Conservation (phyloP, 2,113 vertebrate species). For the Dipodomys merriami region DNA sequence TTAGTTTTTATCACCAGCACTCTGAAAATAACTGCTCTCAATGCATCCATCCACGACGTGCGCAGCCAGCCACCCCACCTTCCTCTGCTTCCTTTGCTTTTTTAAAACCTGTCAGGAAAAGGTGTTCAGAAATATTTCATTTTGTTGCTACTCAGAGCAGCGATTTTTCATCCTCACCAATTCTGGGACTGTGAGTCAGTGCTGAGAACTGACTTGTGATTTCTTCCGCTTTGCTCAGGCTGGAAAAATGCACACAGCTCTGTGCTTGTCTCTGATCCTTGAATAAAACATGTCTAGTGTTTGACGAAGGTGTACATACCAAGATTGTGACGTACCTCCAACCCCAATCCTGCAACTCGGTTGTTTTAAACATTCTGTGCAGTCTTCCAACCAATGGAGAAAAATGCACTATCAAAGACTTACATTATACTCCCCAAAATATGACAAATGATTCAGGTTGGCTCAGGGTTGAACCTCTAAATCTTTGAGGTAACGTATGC, state of each 20-base stretch:
- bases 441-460: conserved; percentile 23
- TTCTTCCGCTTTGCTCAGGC: conserved; percentile 48
- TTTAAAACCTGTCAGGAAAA: conserved; percentile 75
- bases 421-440: conserved; percentile 18
- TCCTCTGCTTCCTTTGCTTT: conserved; percentile 69
- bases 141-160: conserved; percentile 69
- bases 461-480: not conserved
- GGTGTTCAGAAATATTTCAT: conserved; percentile 82
- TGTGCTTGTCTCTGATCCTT: not conserved
- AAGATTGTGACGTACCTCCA: not conserved
- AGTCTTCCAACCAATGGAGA: not conserved
- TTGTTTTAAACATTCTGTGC: conserved; percentile 26
- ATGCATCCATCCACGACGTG: conserved; percentile 62
- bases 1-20: conserved; percentile 73
- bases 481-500: not conserved
- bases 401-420: not conserved
- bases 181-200: conserved; percentile 72
- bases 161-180: conserved; percentile 67
- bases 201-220: conserved; percentile 69
- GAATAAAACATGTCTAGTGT: not conserved
- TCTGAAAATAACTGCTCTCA: conserved; percentile 76
- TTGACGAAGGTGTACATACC: not conserved
- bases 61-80: conserved; percentile 54
- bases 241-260: conserved; percentile 37
- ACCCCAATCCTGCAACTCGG: not conserved